Base-by-base conservation (phyloP, 2,888 invertebrate genomes). In the Pegoplata infirma region DNA sequence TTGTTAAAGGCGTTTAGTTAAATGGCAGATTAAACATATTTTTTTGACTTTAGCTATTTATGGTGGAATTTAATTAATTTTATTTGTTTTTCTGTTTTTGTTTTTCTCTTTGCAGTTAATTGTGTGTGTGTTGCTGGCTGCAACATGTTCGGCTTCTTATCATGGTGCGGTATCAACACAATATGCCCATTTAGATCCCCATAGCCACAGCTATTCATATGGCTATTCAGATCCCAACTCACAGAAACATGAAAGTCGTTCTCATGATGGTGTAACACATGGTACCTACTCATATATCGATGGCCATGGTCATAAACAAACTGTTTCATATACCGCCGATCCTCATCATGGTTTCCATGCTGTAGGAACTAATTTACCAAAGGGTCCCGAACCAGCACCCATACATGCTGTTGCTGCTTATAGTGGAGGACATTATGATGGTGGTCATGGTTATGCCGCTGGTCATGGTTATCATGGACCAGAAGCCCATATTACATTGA, bases 201-300 rank as follows among this genome's bases (percentile, higher is more conserved):
- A 91, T 72, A 92, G 92, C 19, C 92, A 92, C 83, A 85, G 86
- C 80, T 93, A 92, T 86, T 90, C 91, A 61, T 93, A 92, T 85
- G 93, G 93, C 23, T 93, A 93, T 86, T 88, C 91, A 12, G 92
- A 92, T 81, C 93, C 93, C 69, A 91, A 92, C 59, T 92, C 93
- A 82, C 91, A 93, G 80, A 93, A 93, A 85, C 90, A 91, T 23
- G 94, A 94, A 87, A 90, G 91, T 0, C 91, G 92, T 74, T 89
- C 91, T 4, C 89, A 91, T 71, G 92, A 93, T 84, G 93, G 93
- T 12, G 91, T 92, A 14, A 92, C 92, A 4, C 90, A 91, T 74
- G 93, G 93, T 56, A 92, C 92, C 49, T 94, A 94, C 85, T 93
- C 93, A 44, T 94, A 94, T 85, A 91, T 94, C 69, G 94, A 94